These are phyloP conservation scores for Drosophila ficusphila DNA, from an alignment of 1,140 invertebrate genomes.

Conservation along the genomic window DNA sequence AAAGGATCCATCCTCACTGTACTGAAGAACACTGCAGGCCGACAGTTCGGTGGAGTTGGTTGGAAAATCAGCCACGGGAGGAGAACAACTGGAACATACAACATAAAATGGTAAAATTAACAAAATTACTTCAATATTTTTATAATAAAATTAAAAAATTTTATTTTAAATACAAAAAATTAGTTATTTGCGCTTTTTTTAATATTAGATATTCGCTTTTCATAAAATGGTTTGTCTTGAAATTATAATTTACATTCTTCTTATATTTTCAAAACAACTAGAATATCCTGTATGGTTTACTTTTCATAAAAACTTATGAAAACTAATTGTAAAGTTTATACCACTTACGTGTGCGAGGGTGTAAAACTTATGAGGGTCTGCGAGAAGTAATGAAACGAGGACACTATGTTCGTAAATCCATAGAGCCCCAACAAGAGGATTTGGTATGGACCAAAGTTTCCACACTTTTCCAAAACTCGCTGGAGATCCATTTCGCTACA, in stretches of 20 bases:
- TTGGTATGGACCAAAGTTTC: slow-evolving; percentile 87
- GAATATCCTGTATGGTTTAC: neutral
- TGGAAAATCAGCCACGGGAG: neutral
- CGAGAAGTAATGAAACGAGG: slow-evolving; percentile 86
- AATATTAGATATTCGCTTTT: too few species aligned
- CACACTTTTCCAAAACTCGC: slow-evolving; percentile 86
- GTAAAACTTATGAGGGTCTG: slow-evolving; percentile 86
- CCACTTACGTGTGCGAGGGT: slow-evolving; percentile 83
- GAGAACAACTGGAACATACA: slow-evolving; percentile 20
- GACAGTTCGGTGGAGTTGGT: neutral
- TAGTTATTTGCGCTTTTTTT: too few species aligned
- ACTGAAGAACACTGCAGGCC: slow-evolving; percentile 12
- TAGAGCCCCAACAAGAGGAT: slow-evolving; percentile 86
- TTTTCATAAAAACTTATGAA: neutral
- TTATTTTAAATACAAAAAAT: neutral
- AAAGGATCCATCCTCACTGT: neutral
- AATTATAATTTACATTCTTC: too few species aligned
- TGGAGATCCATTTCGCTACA: slow-evolving; percentile 85
- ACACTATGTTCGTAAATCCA: slow-evolving; percentile 85
- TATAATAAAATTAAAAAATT: too few species aligned
- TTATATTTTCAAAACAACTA: neutral
- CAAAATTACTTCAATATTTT: too few species aligned
- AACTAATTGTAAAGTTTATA: neutral
- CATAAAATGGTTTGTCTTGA: too few species aligned
- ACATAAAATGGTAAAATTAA: too few species aligned